Percentiles rank a stretch among this genome's conserved stretches.
Conservation (phyloP, 2,797 vertebrate genomes). For the Peromyscus nudipes region DNA sequence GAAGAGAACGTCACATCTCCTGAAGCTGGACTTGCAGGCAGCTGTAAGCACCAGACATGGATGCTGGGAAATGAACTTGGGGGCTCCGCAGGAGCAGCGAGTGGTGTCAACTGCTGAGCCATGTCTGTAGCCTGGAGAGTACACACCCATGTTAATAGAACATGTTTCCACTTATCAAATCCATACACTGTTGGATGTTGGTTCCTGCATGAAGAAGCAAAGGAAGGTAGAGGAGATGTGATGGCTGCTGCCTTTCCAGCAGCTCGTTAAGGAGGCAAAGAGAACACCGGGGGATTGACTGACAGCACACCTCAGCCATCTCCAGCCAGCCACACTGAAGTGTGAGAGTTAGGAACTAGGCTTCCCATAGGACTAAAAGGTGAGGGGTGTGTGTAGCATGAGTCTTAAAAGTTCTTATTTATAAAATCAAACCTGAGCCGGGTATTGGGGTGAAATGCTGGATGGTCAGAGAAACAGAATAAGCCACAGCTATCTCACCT, state of each 20-base stretch:
- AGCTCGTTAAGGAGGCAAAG: neutral
- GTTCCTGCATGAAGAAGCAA: neutral
- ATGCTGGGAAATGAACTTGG: neutral
- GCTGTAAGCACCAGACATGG: neutral
- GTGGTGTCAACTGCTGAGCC: neutral
- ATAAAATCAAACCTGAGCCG: too few relatives aligned
- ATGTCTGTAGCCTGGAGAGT: neutral
- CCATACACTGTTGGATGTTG: neutral
- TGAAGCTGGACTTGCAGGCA: too few relatives aligned
- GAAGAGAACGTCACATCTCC: neutral
- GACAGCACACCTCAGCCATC: neutral
- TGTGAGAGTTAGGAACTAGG: neutral
- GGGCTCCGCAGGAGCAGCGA: neutral
- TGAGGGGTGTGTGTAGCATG: too few relatives aligned
- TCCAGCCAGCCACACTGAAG: fast-evolving
- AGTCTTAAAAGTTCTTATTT: too few relatives aligned
- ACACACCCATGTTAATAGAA: fast-evolving
- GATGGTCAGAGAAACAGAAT: too few relatives aligned
- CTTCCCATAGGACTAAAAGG: neutral
- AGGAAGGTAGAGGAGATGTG: neutral
- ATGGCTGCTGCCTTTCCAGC: neutral
- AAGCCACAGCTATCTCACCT: too few relatives aligned
- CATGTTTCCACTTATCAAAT: neutral
- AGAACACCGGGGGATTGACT: neutral
- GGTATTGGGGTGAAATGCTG: too few relatives aligned